Base-by-base conservation (phyloP, 1,140 invertebrate species). In the Acromyrmex echinatior region DNA sequence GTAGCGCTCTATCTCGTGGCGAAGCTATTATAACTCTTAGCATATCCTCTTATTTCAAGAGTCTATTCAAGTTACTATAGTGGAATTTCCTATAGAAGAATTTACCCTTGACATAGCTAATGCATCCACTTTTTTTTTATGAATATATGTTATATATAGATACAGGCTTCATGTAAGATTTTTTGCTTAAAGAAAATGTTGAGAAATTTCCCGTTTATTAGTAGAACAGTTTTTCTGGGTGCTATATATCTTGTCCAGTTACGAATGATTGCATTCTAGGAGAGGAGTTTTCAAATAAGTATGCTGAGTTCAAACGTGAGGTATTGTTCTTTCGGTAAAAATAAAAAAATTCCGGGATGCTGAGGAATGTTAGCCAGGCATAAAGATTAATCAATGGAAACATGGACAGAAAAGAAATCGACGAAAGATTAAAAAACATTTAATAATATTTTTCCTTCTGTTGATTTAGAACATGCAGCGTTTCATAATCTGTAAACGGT, bases 321-420 rank as follows among this genome's bases (percentile, higher is more conserved):
- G 85, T 91, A 92, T 87, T 87, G 87, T 53, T 76, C 79, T 87
- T 70, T 65, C 28, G 49, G 70, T 60, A 35, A 86, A 88, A 90
- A 86, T 92, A 87, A 88, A 91, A 91, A 90, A 90, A 66, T 90
- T 88, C 88, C 60, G 60, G 51, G 6, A 86, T 58, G 62, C 49
- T 66, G 49, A 68, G n/a, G 16, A 74, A 84, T 51, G 70, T 84
- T 84, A 84, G 56, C 18, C 56, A 49, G 25, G 39, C 53, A 62
- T 60, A 45, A 56, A 62, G 39, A 84, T 84, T 84, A 84, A 62
- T 74, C 39, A 74, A 4, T 56, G 16, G 18, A 49, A 74, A 74
- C 14, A n/a, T 35, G 14, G 3, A 6, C 28, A 14, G 6, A n/a
- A 21, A 7, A 35, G n/a, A 18, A 53, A 70, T 21, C 12, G 14